Evolutionary conservation across 2,888 invertebrate genomes (phyloP).

Genomic region (Ectemnius continuus): DNA sequence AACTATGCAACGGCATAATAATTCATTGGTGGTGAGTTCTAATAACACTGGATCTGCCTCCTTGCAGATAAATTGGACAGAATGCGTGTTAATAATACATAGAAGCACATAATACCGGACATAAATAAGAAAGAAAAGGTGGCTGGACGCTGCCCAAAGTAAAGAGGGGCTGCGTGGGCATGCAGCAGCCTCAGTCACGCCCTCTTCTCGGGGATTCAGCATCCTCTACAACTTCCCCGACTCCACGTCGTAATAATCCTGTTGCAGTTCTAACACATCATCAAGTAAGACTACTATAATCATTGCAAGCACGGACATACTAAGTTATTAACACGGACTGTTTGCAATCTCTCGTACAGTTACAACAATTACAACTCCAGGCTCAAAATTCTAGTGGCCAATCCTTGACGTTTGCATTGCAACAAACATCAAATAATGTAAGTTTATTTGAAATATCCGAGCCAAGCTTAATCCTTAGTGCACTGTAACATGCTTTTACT

Average conservation of each 20-base stretch:
- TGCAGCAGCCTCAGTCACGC: slow-evolving; percentile 79
- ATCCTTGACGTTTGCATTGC: slow-evolving; percentile 75
- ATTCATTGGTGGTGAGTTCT: too few relatives aligned
- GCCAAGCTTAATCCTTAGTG: background rate
- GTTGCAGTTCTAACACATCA: slow-evolving; percentile 77
- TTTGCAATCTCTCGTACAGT: slow-evolving; percentile 55
- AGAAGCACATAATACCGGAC: slow-evolving; percentile 41
- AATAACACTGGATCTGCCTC: too few relatives aligned
- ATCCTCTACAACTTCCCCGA: slow-evolving; percentile 78
- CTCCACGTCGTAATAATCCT: slow-evolving; percentile 74
- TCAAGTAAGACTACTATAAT: slow-evolving; percentile 65
- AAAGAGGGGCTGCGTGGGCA: slow-evolving; percentile 78
- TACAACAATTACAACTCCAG: slow-evolving; percentile 76
- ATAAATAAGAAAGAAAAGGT: slow-evolving; percentile 70
- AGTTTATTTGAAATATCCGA: slow-evolving; percentile 47
- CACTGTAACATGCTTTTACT: background rate
- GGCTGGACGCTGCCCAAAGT: slow-evolving; percentile 77
- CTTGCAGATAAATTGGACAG: background rate
- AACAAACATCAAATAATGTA: slow-evolving; percentile 74
- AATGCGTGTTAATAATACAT: slow-evolving; percentile 20
- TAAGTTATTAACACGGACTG: slow-evolving; percentile 14
- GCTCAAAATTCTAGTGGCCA: slow-evolving; percentile 75
- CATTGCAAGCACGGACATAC: background rate
- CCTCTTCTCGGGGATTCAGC: slow-evolving; percentile 78
- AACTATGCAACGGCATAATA: too few relatives aligned